phyloP scores from a whole-genome alignment of 2,797 vertebrate genomes.

The Sebastolobus alascanus region DNA sequence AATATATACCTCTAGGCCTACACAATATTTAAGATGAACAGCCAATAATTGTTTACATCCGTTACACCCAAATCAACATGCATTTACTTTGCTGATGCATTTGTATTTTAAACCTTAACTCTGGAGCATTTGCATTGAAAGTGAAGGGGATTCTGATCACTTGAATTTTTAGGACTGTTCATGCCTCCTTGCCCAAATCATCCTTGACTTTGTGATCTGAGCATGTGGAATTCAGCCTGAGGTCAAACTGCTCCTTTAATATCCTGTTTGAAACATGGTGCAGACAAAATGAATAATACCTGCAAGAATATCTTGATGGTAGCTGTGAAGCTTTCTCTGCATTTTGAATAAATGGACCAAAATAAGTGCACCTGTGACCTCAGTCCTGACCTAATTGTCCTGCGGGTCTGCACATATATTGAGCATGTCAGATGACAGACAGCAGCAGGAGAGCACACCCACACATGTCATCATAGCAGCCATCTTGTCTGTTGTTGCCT shows the following conservation, averaged over 20 bases:
- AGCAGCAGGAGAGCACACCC: neutral
- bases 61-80: neutral
- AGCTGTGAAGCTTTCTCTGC: neutral
- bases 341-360: neutral
- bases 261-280: constrained; percentile 35
- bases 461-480: constrained; percentile 23
- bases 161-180: neutral
- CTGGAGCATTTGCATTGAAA: neutral
- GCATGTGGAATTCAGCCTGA: constrained; percentile 60
- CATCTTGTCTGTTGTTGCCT: constrained; percentile 58
- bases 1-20: neutral
- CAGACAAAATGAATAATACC: neutral
- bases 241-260: constrained; percentile 52
- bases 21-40: too few relatives aligned
- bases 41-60: neutral
- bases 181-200: neutral
- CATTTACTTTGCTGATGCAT: neutral
- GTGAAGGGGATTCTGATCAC: neutral
- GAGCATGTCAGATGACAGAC: constrained; percentile 20
- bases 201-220: constrained; percentile 26
- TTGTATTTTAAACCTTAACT: neutral
- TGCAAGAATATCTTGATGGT: neutral
- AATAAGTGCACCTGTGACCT: neutral
- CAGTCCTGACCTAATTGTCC: neutral
- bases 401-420: neutral